These are phyloP conservation scores for Amblyopsis hoosieri DNA, from an alignment of 2,797 vertebrate species.

Conservation along the genomic window DNA sequence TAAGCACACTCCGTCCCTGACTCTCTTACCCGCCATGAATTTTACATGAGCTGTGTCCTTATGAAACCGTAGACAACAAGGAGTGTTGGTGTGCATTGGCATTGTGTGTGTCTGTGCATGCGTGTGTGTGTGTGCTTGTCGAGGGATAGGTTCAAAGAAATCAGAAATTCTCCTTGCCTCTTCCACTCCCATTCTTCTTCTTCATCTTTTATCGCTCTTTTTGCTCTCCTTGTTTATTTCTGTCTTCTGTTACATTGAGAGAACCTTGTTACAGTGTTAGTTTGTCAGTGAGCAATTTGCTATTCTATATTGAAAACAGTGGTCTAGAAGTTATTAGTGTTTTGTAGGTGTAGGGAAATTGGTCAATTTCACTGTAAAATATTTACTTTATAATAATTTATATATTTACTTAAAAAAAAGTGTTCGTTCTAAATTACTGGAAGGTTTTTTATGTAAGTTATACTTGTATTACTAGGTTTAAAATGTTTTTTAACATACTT, in stretches of 20 bases:
- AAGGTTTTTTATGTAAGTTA: too few species aligned
- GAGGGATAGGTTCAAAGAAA: not conserved
- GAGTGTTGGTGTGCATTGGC: constrained; percentile 26
- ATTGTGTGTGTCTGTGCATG: constrained; percentile 16
- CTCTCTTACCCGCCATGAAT: constrained; percentile 61
- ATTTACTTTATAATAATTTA: too few species aligned
- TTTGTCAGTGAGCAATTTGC: too few species aligned
- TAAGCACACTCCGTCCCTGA: constrained; percentile 39
- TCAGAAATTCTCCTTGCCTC: not conserved
- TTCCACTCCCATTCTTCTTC: not conserved
- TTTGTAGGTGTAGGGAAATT: too few species aligned
- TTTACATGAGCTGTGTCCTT: constrained; percentile 68
- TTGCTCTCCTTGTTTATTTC: not conserved
- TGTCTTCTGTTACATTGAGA: not conserved
- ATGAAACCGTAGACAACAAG: constrained; percentile 57
- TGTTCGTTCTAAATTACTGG: too few species aligned
- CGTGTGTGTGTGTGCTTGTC: constrained; percentile 10
- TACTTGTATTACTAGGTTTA: too few species aligned
- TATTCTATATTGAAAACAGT: too few species aligned
- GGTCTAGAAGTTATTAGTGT: too few species aligned
- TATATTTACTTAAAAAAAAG: too few species aligned
- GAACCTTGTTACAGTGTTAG: too few species aligned
- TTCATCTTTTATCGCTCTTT: constrained; percentile 13
- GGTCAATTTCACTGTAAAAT: too few species aligned
- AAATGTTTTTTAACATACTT: not conserved